A percentile compares a stretch with the other conserved stretches of the same genome.
Conservation (phyloP, 2,113 vertebrate species). For the Callionymus lyra region DNA sequence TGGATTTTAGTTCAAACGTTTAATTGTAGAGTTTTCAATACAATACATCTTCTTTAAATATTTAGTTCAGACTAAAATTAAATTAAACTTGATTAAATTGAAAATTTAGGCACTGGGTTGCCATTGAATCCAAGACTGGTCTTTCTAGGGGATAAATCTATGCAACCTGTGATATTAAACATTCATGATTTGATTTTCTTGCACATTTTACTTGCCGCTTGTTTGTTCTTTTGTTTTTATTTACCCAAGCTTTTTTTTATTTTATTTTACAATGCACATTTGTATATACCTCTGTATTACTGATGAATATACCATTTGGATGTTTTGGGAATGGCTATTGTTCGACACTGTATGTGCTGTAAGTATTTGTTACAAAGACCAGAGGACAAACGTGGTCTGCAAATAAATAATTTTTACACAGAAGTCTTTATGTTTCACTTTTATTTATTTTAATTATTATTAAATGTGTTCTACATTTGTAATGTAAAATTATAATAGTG, state of each 20-base stretch:
- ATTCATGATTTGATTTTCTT: conserved; percentile 12
- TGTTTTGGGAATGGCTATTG: conserved; percentile 51
- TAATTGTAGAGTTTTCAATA: too few species aligned
- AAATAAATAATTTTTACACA: conserved; percentile 59
- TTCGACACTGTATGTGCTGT: conserved; percentile 42
- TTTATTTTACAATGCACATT: conserved; percentile 19
- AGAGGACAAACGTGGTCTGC: conserved; percentile 36
- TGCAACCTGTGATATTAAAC: conserved; percentile 48
- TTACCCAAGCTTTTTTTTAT: conserved; percentile 15
- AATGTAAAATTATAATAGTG: too few species aligned
- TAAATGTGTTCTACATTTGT: too few species aligned
- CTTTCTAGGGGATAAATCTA: conserved; percentile 43
- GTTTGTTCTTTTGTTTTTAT: conserved; percentile 2
- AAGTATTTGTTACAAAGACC: conserved; percentile 51
- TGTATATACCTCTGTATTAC: conserved; percentile 64
- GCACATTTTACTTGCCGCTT: too few species aligned
- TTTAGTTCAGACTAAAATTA: too few species aligned
- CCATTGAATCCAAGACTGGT: conserved; percentile 25
- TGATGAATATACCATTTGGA: conserved; percentile 43
- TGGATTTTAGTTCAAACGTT: too few species aligned
- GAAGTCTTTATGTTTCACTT: conserved; percentile 14
- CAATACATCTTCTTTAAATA: too few species aligned
- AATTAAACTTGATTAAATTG: conserved; percentile 9
- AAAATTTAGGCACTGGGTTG: conserved; percentile 21
- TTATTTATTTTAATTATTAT: neutral